A percentile compares a stretch with the other conserved stretches of the same genome.
Conservation (phyloP, 2,888 invertebrate genomes). For the Taphrorychus bicolor region DNA sequence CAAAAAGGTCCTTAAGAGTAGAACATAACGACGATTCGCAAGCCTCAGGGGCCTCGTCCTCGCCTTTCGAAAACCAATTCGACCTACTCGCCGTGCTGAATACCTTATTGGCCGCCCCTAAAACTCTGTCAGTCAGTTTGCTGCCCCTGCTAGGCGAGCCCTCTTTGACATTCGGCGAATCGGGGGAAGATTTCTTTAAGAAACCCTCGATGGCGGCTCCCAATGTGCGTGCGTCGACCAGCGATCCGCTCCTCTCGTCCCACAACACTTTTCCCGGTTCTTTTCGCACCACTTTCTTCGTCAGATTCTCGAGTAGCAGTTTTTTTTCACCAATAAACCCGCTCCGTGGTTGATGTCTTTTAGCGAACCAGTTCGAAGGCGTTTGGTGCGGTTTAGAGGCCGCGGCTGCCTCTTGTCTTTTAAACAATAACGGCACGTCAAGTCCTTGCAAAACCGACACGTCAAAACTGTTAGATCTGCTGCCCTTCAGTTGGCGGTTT, state of each 20-base stretch:
- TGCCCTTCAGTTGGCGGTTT: slow-evolving; percentile 66
- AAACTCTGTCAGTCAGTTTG: slow-evolving; percentile 42
- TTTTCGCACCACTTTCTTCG: slow-evolving; percentile 48
- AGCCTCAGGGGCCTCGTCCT: slow-evolving; percentile 70
- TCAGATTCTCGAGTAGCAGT: slow-evolving; percentile 24
- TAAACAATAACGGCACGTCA: slow-evolving; percentile 48
- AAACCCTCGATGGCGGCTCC: slow-evolving; percentile 88
- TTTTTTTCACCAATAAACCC: slow-evolving; percentile 43
- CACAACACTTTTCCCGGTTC: slow-evolving; percentile 68
- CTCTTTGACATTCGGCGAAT: slow-evolving; percentile 54
- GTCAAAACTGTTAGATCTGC: slow-evolving; percentile 85
- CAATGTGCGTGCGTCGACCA: slow-evolving; percentile 80
- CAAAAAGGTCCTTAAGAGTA: slow-evolving; percentile 85
- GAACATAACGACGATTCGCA: slow-evolving; percentile 85
- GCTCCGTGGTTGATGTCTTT: slow-evolving; percentile 73
- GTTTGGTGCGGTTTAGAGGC: slow-evolving; percentile 42
- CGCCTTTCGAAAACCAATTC: slow-evolving; percentile 70
- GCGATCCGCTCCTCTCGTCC: slow-evolving; percentile 79
- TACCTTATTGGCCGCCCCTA: slow-evolving; percentile 38
- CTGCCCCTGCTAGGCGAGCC: slow-evolving; percentile 42
- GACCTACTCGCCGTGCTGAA: slow-evolving; percentile 27
- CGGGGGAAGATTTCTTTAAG: slow-evolving; percentile 68
- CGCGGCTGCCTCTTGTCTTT: background rate
- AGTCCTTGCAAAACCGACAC: slow-evolving; percentile 70
- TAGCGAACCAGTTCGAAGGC: slow-evolving; percentile 75